Evolutionary conservation across 2,888 invertebrate species (phyloP).

Genomic region (Busseola fusca): DNA sequence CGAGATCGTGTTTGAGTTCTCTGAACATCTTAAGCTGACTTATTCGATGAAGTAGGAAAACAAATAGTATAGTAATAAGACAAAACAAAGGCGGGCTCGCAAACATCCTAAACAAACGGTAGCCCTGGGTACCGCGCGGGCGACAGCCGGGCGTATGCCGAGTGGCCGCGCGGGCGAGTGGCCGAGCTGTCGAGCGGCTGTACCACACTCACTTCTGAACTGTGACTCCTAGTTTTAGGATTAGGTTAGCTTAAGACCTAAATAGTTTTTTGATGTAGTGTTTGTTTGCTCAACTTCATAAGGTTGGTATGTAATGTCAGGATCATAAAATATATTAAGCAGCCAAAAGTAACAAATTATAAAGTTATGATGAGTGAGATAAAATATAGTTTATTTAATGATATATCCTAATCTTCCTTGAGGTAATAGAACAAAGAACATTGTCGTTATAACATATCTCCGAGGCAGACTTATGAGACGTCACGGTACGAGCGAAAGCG

Average conservation of each 20-base stretch:
- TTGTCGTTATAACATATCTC: slow-evolving; percentile 2
- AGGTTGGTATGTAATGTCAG: neutral
- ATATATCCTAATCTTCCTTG: slow-evolving; percentile 1
- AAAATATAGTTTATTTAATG: neutral
- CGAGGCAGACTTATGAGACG: neutral
- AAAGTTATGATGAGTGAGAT: neutral
- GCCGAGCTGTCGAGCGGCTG: slow-evolving; percentile 1
- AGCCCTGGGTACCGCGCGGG: slow-evolving; percentile 39
- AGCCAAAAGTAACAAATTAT: neutral
- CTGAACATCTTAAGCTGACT: slow-evolving; percentile 61
- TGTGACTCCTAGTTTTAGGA: neutral
- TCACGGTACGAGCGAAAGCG: too few relatives aligned
- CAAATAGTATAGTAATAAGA: slow-evolving; percentile 65
- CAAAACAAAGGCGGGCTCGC: slow-evolving; percentile 63
- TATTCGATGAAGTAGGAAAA: slow-evolving; percentile 63
- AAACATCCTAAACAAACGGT: slow-evolving; percentile 74
- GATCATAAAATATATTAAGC: neutral
- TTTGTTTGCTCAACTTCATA: neutral
- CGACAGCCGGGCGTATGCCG: neutral
- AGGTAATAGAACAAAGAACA: slow-evolving; percentile 7
- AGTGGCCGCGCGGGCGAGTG: slow-evolving; percentile 18
- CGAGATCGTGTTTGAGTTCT: slow-evolving; percentile 56
- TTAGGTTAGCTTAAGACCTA: slow-evolving; percentile 9
- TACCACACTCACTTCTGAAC: slow-evolving; percentile 2
- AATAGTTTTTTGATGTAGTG: neutral